Evolutionary conservation across 2,888 invertebrate genomes (phyloP).

Genomic region (Oxystoma pomonae): DNA sequence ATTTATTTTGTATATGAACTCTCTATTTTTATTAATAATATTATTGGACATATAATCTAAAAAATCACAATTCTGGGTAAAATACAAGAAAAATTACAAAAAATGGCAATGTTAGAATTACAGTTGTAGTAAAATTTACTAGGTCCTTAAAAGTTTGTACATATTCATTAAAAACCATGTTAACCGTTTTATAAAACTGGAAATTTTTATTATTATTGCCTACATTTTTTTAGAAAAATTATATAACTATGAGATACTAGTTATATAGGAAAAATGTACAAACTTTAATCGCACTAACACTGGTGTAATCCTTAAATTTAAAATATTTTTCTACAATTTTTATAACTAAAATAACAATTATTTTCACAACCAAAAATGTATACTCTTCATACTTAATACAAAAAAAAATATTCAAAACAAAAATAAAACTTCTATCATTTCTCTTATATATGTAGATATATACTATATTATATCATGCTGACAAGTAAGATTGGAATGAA

Average conservation of each 20-base stretch:
- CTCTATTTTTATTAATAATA: neutral
- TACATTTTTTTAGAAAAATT: constrained; percentile 12
- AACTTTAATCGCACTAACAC: neutral
- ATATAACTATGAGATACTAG: constrained; percentile 28
- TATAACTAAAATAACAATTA: constrained; percentile 36
- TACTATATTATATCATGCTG: neutral
- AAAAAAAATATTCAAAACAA: constrained; percentile 17
- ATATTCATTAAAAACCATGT: neutral
- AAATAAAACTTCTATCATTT: constrained; percentile 22
- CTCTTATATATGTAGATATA: neutral
- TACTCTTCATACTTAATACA: constrained; percentile 32
- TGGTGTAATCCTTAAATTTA: constrained; percentile 15
- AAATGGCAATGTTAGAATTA: constrained; percentile 40
- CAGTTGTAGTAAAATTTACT: constrained; percentile 27
- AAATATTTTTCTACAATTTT: constrained; percentile 18
- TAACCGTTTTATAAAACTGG: neutral
- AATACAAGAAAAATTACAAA: constrained; percentile 29
- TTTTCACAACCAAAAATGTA: constrained; percentile 38
- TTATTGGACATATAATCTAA: constrained; percentile 20
- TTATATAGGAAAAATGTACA: constrained; percentile 25
- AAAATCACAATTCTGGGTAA: constrained; percentile 46
- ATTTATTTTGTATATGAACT: neutral
- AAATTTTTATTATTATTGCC: neutral
- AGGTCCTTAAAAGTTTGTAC: constrained; percentile 3
- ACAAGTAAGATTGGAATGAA: neutral